Base-by-base conservation (phyloP, 2,797 vertebrate genomes). In the Semotilus atromaculatus region DNA sequence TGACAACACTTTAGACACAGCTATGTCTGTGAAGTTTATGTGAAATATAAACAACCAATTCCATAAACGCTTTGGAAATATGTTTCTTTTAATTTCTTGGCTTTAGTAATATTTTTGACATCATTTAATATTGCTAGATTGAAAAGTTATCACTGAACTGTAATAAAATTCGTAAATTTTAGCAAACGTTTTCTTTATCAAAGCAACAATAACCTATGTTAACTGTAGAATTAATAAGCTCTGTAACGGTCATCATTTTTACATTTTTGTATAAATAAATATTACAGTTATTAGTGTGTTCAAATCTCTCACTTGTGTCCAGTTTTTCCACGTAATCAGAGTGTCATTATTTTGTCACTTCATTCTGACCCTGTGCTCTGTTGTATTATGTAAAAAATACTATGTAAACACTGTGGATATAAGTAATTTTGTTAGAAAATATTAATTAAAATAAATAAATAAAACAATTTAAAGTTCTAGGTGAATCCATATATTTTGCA, bases 381-480 rank as follows among this genome's bases (percentile, higher is more conserved):
- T 85, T 76, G 64, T 75, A 80, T 80, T 62, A 80, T 85, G 74
- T 86, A 85, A 58, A 58, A 71, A 78, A 77, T 58, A 83, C 79
- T 51, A 82, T 83, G 73, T 83, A 81, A 81, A 85, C 55, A 83
- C 71, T 74, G 64, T 78, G 72, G 73, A 62, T 84, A 62, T 81
- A 76, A 38, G 83, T 85, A 26, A 64, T 85, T 88, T 86, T 87
- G 40, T 84, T 83, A 88, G 85, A 81, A 83, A 80, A 67, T 83
- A 82, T 68, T 83, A 80, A 86, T 86, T 84, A 78, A 40, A 81
- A 80, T 75, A 73, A 80, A 68, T 66, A 18, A 81, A 62, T 81
- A 71, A 82, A 77, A 29, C 55, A 71, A 51, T 31, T 74, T 29
- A 73, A 62, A 74, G 7, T 38, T 76, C 10, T 18, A 34, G 36